Conservation (phyloP, 2,113 vertebrate genomes). For the Semnornis frantzii region DNA sequence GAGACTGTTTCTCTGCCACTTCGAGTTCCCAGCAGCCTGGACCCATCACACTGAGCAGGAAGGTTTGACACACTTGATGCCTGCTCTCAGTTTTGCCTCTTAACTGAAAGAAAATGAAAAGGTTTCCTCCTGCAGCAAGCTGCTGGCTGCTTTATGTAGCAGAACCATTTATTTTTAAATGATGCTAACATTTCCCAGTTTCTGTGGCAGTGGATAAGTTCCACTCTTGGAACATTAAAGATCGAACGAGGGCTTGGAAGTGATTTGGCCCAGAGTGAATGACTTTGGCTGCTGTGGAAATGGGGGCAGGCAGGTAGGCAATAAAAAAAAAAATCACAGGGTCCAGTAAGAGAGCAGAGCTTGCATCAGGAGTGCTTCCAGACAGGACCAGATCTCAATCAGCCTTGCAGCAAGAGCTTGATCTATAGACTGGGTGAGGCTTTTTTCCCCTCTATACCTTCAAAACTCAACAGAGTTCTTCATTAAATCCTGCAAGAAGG, state of each 20-base stretch:
- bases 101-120: background rate
- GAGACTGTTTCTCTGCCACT: constrained; percentile 11
- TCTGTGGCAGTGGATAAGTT: background rate
- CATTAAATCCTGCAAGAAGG: constrained; percentile 38
- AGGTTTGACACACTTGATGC: background rate
- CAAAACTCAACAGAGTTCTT: constrained; percentile 37
- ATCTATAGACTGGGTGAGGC: background rate
- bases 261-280: background rate
- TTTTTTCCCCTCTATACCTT: background rate
- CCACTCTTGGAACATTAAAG: constrained; percentile 24
- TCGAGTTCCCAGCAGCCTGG: background rate
- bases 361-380: background rate
- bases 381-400: background rate
- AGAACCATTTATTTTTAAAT: constrained; percentile 54
- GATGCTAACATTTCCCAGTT: constrained; percentile 4
- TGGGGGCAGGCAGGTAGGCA: background rate
- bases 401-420: background rate
- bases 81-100: background rate
- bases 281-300: background rate
- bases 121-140: background rate
- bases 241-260: background rate
- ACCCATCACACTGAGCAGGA: rapidly evolving
- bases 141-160: background rate
- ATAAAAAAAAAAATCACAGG: background rate
- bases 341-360: background rate